Base-by-base conservation (phyloP, 2,797 vertebrate species). In the Danio aesculapii region DNA sequence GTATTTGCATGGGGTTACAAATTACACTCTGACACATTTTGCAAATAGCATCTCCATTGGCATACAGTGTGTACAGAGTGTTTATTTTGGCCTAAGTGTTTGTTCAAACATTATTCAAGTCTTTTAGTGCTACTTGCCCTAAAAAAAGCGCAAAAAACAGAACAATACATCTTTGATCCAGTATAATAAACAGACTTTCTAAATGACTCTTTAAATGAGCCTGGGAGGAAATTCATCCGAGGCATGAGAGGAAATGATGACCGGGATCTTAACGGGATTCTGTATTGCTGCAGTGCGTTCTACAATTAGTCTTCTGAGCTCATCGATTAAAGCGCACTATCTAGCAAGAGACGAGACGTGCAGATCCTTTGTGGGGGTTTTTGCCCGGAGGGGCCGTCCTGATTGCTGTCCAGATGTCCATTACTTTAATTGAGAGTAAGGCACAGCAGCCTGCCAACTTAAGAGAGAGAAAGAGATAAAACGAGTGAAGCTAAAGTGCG, bases 331-430 rank as follows among this genome's bases (percentile, higher is more conserved):
- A 78, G 74, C 43, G 44, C 39, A 52, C 57, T 76, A 58, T 76
- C 73, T 57, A 64, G 59, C 68, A 79, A 44, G 13, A 61, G 80
- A 80, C 74, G 13, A 61, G 80, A 80, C 74, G 49, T 66, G 68
- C 57, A 78, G 73, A 53, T 70, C 77, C 58, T 63, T 67, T 79
- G 80, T 72, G 70, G 70, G 75, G 81, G 83, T 80, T 75, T 71
- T 75, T 73, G 70, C 81, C 66, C 70, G 17, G 82, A 83, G 83
- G 78, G 21, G 49, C 30, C 41, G 46, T 59, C 61, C 69, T 59
- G 84, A 85, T 75, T 75, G 78, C 69, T 49, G 57, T 80, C 82
- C 86, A 89, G 88, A 89, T 86, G 84, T 86, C 81, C 83, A 85
- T 84, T 85, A 86, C 73, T 59, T 75, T 87, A 86, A 84, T 87